Base-by-base conservation (phyloP, 2,888 invertebrate genomes). In the Amphipoea oculea region DNA sequence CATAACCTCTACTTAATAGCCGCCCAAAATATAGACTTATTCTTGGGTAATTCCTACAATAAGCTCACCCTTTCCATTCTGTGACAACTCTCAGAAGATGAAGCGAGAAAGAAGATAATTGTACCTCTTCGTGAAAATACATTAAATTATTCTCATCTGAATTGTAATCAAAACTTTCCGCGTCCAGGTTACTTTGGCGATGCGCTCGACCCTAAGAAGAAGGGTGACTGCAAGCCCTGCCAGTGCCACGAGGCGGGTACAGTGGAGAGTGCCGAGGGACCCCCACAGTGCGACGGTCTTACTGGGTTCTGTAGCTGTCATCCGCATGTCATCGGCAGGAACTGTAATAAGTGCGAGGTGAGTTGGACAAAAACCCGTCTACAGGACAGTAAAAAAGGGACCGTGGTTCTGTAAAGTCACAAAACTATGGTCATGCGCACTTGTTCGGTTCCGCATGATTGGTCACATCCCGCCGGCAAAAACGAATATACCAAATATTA, bases 171-270 rank as follows among this genome's bases (percentile, higher is more conserved):
- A 48, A 57, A 54, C 12, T 60, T 12, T 29, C 36, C 5, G 12
- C 42, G 89, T 78, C 20, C 76, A 98, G 98, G 99, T 83, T 99
- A 98, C 97, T 99, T 98, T 95, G 99, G 99, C 14, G 99, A 99
- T 93, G 99, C 99, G 0, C 95, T 99, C 48, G 98, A 98, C 3
- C 97, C 98, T 71, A 98, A 98, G 7, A 99, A 99, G 20, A 99
- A 99, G 94, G 99, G 99, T 36, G 98, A 99, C 90, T 99, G 99
- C 92, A 98, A 98, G 89, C 97, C 98, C 0, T 99, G 99, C 93
- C 98, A 98, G 91, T 99, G 99, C 93, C 98, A 98, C 92, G 97
- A 98, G 1, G 97, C 98, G 0, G 99, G 99, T 3, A 99, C 98
- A 0, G 96, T 97, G 91, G 98, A 98, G 96, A 98, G 98, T 88